Evolutionary conservation across 2,888 invertebrate species (phyloP).

Genomic region (Chydorus sphaericus): DNA sequence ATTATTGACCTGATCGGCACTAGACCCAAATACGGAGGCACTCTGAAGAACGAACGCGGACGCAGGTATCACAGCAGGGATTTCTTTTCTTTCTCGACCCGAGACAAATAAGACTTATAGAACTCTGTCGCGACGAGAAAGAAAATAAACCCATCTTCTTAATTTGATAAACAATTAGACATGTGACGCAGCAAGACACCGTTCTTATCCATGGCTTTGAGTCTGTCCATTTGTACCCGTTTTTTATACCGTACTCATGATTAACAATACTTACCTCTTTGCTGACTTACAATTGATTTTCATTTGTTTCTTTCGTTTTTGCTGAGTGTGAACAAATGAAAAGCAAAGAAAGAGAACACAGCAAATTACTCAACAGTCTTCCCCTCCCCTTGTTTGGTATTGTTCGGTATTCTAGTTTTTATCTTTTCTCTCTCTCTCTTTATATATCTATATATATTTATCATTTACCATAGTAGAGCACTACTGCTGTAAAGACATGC

Average conservation of each 20-base stretch:
- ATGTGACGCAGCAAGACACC: too few relatives aligned
- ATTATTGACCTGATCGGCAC: conserved; percentile 99
- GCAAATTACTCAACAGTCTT: background rate
- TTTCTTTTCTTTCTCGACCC: background rate
- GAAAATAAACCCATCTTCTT: too few relatives aligned
- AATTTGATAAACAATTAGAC: too few relatives aligned
- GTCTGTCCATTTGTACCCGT: background rate
- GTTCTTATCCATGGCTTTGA: conserved; percentile 7
- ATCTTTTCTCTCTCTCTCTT: background rate
- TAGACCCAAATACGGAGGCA: conserved; percentile 99
- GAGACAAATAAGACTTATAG: background rate
- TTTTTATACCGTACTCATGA: background rate
- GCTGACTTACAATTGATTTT: background rate
- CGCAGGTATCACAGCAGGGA: conserved; percentile 63
- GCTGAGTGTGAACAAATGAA: too few relatives aligned
- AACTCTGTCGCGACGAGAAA: background rate
- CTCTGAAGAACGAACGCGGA: conserved; percentile 99
- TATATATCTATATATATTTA: background rate
- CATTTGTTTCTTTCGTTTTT: background rate
- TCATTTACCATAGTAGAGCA: too few relatives aligned
- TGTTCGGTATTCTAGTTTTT: conserved; percentile 3
- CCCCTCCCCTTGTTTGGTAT: background rate
- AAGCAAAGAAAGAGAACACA: background rate
- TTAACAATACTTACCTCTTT: background rate
- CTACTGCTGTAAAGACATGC: too few relatives aligned